A percentile compares a stretch with the other conserved stretches of the same genome.
Evolutionary conservation across 2,113 vertebrate species (phyloP).

Genomic region (Pluvialis apricaria): DNA sequence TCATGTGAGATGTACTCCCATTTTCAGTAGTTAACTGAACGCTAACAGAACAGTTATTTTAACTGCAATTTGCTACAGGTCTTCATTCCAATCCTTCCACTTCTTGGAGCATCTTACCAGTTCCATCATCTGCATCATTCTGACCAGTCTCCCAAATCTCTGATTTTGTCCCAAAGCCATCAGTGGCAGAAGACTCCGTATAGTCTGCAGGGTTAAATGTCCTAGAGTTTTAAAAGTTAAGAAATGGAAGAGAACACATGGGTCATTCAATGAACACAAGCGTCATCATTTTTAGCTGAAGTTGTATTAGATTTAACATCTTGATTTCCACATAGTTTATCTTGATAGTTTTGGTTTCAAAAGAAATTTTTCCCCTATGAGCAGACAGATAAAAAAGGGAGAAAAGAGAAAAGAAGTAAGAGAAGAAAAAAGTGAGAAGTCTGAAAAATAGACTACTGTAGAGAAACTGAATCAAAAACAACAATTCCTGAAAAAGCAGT

Average conservation of each 20-base stretch:
- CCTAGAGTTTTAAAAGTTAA: conserved; percentile 71
- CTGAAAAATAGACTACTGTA: too few species aligned
- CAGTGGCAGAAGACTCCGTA: conserved; percentile 75
- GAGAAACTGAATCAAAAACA: not conserved
- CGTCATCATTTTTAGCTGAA: not conserved
- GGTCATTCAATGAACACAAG: conserved; percentile 34
- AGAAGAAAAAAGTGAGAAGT: too few species aligned
- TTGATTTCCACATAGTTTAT: not conserved
- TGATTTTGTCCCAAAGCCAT: conserved; percentile 75
- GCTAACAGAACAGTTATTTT: not conserved
- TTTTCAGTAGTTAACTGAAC: not conserved
- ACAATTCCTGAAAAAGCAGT: not conserved
- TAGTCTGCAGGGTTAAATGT: conserved; percentile 95
- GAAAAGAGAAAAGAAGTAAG: not conserved
- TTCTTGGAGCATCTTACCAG: conserved; percentile 73
- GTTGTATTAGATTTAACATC: not conserved
- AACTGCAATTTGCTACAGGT: not conserved
- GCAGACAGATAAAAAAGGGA: not conserved
- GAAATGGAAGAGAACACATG: conserved; percentile 57
- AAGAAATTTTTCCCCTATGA: not conserved
- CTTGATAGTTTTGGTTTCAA: not conserved
- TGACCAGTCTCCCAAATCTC: conserved; percentile 84
- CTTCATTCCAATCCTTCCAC: not conserved
- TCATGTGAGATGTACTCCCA: not conserved
- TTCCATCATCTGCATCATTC: conserved; percentile 81